These are phyloP conservation scores for Mustelus asterias DNA, from an alignment of 2,113 vertebrate genomes.

Conservation along the genomic window DNA sequence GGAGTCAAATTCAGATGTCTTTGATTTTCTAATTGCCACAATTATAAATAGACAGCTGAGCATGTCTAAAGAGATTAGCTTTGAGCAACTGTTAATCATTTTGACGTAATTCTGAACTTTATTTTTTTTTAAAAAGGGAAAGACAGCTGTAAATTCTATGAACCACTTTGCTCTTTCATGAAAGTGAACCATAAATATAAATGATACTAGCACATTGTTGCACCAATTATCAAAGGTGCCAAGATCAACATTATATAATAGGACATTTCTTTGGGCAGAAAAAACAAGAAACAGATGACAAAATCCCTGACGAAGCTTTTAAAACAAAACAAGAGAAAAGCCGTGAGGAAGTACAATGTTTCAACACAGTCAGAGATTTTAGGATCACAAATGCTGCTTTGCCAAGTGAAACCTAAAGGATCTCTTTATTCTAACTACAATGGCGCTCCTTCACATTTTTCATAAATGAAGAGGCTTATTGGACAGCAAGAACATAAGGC, in stretches of 20 bases:
- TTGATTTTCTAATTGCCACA: neutral
- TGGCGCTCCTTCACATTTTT: neutral
- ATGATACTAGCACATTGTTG: neutral
- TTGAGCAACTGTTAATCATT: neutral
- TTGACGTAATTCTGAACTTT: neutral
- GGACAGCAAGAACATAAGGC: neutral
- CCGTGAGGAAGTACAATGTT: neutral
- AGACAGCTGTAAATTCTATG: neutral
- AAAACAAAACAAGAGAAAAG: neutral
- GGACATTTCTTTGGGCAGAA: neutral
- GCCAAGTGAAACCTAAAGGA: neutral
- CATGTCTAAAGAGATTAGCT: neutral
- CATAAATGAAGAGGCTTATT: no score
- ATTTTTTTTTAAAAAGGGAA: neutral
- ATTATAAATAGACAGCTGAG: neutral
- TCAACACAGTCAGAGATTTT: neutral
- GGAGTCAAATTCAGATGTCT: neutral
- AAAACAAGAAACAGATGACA: neutral
- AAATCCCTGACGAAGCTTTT: neutral
- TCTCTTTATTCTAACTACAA: neutral
- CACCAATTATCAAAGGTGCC: neutral
- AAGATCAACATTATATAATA: neutral
- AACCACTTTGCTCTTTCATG: neutral
- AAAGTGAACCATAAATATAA: neutral
- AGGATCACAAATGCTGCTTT: neutral